Evolutionary conservation across 2,113 vertebrate species (phyloP).

Genomic region (Turnix velox): DNA sequence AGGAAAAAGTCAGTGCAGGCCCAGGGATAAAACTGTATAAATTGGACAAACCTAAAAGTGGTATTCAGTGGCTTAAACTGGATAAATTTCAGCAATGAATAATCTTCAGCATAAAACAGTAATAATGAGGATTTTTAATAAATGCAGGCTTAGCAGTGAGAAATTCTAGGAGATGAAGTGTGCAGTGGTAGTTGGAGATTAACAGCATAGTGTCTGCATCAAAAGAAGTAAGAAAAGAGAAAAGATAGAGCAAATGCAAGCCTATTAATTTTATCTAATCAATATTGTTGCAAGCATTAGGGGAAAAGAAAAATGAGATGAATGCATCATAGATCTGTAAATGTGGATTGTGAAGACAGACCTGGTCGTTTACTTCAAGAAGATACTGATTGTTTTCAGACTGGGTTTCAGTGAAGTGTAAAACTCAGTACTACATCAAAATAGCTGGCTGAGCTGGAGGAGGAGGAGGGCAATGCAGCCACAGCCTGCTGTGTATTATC

Average conservation of each 20-base stretch:
- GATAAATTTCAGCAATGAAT: not conserved
- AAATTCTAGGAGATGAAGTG: not conserved
- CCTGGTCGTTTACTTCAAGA: not conserved
- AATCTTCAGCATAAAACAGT: not conserved
- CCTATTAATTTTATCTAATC: not conserved
- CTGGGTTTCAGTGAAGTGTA: not conserved
- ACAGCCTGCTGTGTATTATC: rapidly evolving
- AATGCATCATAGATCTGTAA: not conserved
- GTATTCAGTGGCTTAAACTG: not conserved
- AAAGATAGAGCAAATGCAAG: not conserved
- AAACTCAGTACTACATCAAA: not conserved
- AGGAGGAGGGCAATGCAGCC: not conserved
- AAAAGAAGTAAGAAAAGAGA: not conserved
- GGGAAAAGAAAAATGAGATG: not conserved
- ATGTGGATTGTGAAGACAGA: not conserved
- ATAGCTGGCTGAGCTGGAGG: not conserved
- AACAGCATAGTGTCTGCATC: not conserved
- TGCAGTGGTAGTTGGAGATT: not conserved
- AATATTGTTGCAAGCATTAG: not conserved
- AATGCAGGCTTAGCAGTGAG: not conserved
- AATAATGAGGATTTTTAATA: not conserved
- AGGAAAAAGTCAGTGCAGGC: not conserved
- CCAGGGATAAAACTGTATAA: not conserved
- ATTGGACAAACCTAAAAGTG: not conserved
- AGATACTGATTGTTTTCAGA: not conserved